Evolutionary conservation across 2,113 vertebrate species (phyloP).

Genomic region (Ciconia boyciana): DNA sequence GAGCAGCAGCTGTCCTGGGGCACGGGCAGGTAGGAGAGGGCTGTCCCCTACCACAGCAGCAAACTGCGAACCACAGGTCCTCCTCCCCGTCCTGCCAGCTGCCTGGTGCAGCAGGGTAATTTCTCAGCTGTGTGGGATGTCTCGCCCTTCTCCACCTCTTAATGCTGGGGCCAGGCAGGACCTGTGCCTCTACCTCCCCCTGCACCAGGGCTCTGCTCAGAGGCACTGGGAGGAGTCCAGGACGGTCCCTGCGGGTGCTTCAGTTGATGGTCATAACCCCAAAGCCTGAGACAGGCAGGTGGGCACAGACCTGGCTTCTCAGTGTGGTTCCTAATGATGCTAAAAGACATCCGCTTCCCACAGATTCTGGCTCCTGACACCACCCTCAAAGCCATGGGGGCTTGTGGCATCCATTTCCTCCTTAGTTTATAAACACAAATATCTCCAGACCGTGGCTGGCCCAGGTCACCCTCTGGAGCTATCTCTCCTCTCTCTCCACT

Average conservation of each 20-base stretch:
- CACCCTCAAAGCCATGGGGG: background rate
- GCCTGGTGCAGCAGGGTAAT: background rate
- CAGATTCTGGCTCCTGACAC: background rate
- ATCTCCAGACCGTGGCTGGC: background rate
- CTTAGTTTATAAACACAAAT: background rate
- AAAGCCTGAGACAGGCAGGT: background rate
- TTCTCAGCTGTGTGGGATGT: background rate
- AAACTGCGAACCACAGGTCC: background rate
- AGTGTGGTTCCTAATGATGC: background rate
- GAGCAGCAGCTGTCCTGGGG: background rate
- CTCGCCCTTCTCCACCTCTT: background rate
- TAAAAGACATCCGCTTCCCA: background rate
- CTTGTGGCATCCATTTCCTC: background rate
- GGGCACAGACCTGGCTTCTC: background rate
- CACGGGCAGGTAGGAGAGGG: background rate
- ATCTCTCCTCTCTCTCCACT: background rate
- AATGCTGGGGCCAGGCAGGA: background rate
- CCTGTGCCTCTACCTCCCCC: background rate
- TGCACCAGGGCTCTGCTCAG: background rate
- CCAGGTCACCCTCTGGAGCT: background rate
- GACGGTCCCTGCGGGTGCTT: fast-evolving
- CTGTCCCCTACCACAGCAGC: no score
- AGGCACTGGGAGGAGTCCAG: background rate
- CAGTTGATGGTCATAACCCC: background rate
- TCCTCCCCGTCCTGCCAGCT: background rate